phyloP scores from a whole-genome alignment of 2,888 invertebrate genomes.

The Pilophorus perplexus region DNA sequence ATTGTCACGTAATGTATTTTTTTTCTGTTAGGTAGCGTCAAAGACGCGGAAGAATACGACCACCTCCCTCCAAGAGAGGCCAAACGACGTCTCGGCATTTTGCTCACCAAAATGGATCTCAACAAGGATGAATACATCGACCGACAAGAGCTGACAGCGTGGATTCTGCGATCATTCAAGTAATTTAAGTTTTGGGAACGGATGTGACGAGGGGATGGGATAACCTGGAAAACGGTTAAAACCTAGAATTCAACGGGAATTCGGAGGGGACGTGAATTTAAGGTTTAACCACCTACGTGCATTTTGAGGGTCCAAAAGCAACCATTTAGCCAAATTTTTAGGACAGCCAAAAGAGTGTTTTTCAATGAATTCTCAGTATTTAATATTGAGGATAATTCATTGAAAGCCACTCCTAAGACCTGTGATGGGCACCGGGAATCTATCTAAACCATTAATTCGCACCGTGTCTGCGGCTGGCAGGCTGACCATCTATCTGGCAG shows the following conservation, averaged over 20 bases:
- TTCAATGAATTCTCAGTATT: too few species aligned
- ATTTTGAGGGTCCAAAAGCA: too few species aligned
- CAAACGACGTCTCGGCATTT: slow-evolving; percentile 67
- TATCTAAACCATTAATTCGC: too few species aligned
- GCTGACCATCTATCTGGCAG: too few species aligned
- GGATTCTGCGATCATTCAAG: slow-evolving; percentile 90
- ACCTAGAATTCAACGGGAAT: not conserved
- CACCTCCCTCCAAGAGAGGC: slow-evolving; percentile 82
- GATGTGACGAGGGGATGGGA: not conserved
- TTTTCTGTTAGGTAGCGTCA: slow-evolving; percentile 69
- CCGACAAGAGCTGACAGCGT: slow-evolving; percentile 78
- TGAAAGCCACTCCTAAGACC: too few species aligned
- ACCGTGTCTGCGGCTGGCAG: too few species aligned
- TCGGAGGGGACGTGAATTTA: not conserved
- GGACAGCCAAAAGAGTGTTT: too few species aligned
- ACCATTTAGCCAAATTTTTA: too few species aligned
- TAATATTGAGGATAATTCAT: too few species aligned
- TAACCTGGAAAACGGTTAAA: not conserved
- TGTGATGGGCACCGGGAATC: too few species aligned
- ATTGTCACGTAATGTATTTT: not conserved
- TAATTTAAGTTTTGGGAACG: slow-evolving; percentile 51
- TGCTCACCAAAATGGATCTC: slow-evolving; percentile 84
- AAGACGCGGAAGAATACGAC: slow-evolving; percentile 89
- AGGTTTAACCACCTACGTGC: too few species aligned
- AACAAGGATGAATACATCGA: slow-evolving; percentile 77